Conservation (phyloP, 2,888 invertebrate genomes). For the Anthrax anthrax region DNA sequence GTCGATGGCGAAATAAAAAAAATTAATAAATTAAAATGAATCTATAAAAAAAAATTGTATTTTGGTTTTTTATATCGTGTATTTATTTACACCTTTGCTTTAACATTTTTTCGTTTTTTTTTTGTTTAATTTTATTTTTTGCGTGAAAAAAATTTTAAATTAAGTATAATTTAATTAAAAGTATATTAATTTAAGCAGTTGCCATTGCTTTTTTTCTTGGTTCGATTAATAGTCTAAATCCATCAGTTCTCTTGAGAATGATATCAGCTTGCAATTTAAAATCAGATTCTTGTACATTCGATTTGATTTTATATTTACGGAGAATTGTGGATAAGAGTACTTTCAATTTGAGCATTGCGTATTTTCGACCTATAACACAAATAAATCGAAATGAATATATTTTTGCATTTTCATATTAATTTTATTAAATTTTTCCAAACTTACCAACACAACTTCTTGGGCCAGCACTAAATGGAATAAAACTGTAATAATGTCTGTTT, state of each 20-base stretch:
- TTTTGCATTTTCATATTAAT: not conserved
- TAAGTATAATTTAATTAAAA: too few species aligned
- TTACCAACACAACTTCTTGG: constrained; percentile 64
- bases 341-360: constrained; percentile 65
- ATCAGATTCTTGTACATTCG: constrained; percentile 48
- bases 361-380: constrained; percentile 46
- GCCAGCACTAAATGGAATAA: constrained; percentile 68
- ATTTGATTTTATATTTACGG: constrained; percentile 49
- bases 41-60: not conserved
- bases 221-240: constrained; percentile 53
- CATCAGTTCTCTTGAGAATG: constrained; percentile 57
- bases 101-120: too few species aligned
- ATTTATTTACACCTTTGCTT: not conserved
- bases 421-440: constrained; percentile 15
- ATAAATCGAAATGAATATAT: not conserved
- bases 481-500: constrained; percentile 64
- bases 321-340: constrained; percentile 56
- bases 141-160: too few species aligned
- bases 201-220: constrained; percentile 34
- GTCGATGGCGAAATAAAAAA: constrained; percentile 15
- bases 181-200: too few species aligned
- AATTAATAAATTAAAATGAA: not conserved
- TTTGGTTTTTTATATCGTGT: not conserved
- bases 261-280: constrained; percentile 57
- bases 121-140: too few species aligned